Percentiles rank a stretch among this genome's conserved stretches.
phyloP scores from a whole-genome alignment of 2,888 invertebrate species.

The Aphidoletes aphidimyza region DNA sequence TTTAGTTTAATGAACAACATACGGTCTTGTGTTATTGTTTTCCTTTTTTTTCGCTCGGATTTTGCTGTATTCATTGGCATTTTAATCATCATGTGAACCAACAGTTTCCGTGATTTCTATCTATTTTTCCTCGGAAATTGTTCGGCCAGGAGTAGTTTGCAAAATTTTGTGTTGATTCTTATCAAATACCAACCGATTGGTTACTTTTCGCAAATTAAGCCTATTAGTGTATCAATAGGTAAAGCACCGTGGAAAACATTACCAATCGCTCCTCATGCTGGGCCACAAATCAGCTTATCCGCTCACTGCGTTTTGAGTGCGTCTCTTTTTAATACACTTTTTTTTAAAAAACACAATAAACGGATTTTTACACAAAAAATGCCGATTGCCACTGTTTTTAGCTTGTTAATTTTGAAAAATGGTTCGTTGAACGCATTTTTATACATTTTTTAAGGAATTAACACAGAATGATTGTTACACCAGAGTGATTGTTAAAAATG shows the following conservation, averaged over 20 bases:
- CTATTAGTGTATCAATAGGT: slow-evolving; percentile 29
- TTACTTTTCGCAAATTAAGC: not conserved
- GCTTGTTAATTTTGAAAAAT: too few species aligned
- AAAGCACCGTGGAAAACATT: slow-evolving; percentile 44
- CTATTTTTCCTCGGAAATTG: slow-evolving; percentile 24
- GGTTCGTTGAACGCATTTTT: too few species aligned
- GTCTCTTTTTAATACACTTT: not conserved
- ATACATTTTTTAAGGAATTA: too few species aligned
- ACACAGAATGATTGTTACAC: too few species aligned
- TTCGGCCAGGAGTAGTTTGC: not conserved
- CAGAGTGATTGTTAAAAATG: too few species aligned
- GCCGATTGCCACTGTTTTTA: too few species aligned
- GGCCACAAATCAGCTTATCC: slow-evolving; percentile 18
- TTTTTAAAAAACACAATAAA: not conserved
- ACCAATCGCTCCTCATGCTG: not conserved
- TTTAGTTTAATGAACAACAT: slow-evolving; percentile 51
- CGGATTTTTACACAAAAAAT: not conserved
- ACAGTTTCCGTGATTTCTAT: slow-evolving; percentile 28
- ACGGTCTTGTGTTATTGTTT: not conserved
- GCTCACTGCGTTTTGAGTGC: slow-evolving; percentile 33
- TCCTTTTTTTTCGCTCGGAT: not conserved
- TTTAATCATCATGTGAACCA: slow-evolving; percentile 34
- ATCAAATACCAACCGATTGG: not conserved
- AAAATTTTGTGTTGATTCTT: not conserved
- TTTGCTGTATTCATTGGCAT: too few species aligned